Conservation (phyloP, 2,888 invertebrate species). For the Trichacis sp. region DNA sequence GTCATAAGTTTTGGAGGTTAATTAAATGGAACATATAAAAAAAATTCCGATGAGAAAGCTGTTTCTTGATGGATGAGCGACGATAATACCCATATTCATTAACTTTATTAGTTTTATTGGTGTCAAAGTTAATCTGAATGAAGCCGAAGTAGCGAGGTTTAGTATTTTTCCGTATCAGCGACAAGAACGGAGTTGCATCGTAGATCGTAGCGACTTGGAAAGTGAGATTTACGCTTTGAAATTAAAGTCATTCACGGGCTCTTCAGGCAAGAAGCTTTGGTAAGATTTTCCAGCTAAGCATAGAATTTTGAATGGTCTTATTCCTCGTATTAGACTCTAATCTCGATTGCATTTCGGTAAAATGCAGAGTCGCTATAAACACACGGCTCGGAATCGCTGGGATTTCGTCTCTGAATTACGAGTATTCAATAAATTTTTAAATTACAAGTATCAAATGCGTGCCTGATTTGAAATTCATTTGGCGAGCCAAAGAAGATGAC, state of each 20-base stretch:
- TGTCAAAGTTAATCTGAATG: no score
- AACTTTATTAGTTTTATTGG: no score
- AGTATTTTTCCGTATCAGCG: no score
- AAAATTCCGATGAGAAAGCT: no score
- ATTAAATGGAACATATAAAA: no score
- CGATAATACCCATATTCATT: no score
- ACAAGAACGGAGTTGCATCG: no score
- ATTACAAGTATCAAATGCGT: not conserved
- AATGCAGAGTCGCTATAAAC: not conserved
- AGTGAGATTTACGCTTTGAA: constrained; percentile 3
- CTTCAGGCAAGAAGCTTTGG: not conserved
- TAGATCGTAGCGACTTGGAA: not conserved
- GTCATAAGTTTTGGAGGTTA: no score
- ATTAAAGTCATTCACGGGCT: not conserved
- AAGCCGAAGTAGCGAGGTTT: no score
- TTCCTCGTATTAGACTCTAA: not conserved
- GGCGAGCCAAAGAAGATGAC: no score
- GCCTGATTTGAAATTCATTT: no score
- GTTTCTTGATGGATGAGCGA: no score
- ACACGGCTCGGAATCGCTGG: not conserved
- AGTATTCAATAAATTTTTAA: not conserved
- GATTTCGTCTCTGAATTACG: not conserved
- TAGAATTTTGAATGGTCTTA: constrained; percentile 4
- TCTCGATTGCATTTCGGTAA: constrained; percentile 1
- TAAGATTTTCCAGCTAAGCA: not conserved